A percentile compares a stretch with the other conserved stretches of the same genome.
Conservation (phyloP, 2,797 vertebrate species). For the Perodicticus potto region DNA sequence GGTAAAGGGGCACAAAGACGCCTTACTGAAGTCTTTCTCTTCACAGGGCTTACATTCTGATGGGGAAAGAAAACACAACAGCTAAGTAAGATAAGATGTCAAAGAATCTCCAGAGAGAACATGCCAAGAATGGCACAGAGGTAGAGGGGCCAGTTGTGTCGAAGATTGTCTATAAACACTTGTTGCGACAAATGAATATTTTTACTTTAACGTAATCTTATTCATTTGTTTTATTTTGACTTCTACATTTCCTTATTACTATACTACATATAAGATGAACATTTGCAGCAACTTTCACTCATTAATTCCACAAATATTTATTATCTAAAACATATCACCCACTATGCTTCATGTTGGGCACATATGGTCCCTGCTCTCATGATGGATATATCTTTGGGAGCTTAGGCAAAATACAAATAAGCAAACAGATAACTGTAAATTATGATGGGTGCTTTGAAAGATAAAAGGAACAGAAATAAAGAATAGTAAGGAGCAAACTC, state of each 20-base stretch:
- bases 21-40: not conserved
- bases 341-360: not conserved
- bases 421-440: not conserved
- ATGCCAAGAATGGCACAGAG: not conserved
- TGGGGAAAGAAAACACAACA: not conserved
- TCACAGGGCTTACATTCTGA: constrained; percentile 13
- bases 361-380: not conserved
- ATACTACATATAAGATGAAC: not conserved
- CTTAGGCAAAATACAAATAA: constrained; percentile 26
- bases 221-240: not conserved
- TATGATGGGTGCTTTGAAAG: not conserved
- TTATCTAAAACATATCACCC: not conserved
- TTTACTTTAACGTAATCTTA: not conserved
- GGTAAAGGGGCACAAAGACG: not conserved
- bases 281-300: constrained; percentile 1
- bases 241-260: not conserved
- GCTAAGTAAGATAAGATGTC: not conserved
- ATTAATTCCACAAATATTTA: constrained; percentile 5
- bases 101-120: not conserved
- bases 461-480: not conserved
- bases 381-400: not conserved
- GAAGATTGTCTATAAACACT: not conserved
- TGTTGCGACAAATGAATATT: not conserved
- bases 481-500: not conserved
- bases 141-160: not conserved